Evolutionary conservation across 2,113 vertebrate genomes (phyloP), one percentile per base, ranked within the genome.

Genomic region (Thamnaconus septentrionalis): DNA sequence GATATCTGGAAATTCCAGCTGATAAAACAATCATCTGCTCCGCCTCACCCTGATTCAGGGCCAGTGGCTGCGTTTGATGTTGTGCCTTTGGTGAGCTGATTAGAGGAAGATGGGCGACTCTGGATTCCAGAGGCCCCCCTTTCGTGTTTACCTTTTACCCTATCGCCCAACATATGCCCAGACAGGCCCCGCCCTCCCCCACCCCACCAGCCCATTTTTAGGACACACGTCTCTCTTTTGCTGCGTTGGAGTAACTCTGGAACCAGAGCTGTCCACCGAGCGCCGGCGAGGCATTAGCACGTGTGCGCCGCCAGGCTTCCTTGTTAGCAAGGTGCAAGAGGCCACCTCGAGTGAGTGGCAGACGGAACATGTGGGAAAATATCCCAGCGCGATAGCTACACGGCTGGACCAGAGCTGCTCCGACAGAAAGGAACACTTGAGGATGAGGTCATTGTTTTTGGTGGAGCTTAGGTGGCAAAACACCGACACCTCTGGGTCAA

Each of bases 1-100:
- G 79, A 81, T 89, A 91, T 87, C 85, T 66, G 55, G 59, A 31
- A 85, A 89, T 87, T 89, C 82, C 90, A 83, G 82, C 85, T 82
- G 91, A 91, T 90, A 91, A 89, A 91, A 80, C 85, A 79, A 87
- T 90, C 88, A 82, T 77, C 74, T 66, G 73, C 82, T 78, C 61
- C 69, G 76, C 77, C 79, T 84, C 77, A 56, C 73, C 71, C 83
- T 84, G 81, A 81, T 83, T 67, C 64, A 56, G 50, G 56, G 86
- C 83, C 83, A 83, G 73, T 52, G 69, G 66, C 69, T 42, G 53
- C 45, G 64, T 89, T 89, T 88, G 83, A 88, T 87, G 86, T 90
- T 84, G 75, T 31, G 79, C 64, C 61, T 75, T 80, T 64, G 67
- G 67, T 79, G 70, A 87, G 76, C 76, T 85, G 89, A 91, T 91